Percentiles rank a stretch among this genome's conserved stretches.
These are phyloP conservation scores for Vombatus ursinus DNA, from an alignment of 2,113 vertebrate species.

Conservation along the genomic window DNA sequence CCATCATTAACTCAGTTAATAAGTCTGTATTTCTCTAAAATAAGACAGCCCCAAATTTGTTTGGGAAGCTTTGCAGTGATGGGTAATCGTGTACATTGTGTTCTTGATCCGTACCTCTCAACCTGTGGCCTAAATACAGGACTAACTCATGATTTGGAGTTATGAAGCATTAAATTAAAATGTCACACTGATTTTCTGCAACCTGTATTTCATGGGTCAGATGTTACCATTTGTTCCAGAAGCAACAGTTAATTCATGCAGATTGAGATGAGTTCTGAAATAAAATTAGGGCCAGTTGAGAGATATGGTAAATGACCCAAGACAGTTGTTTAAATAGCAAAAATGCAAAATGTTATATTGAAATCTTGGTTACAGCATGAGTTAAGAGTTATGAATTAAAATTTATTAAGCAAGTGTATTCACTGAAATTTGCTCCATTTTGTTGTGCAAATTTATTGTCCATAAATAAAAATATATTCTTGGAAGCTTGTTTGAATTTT, in stretches of 20 bases:
- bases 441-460: slow-evolving; percentile 32
- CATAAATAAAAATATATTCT: slow-evolving; percentile 24
- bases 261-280: slow-evolving; percentile 48
- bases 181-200: slow-evolving; percentile 35
- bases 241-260: slow-evolving; percentile 26
- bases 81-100: neutral
- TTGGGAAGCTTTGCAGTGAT: slow-evolving; percentile 4
- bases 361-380: slow-evolving; percentile 9
- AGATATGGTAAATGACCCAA: slow-evolving; percentile 43
- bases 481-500: slow-evolving; percentile 46
- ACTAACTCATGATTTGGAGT: slow-evolving; percentile 31
- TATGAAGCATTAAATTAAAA: neutral
- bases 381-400: neutral
- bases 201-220: slow-evolving; percentile 66
- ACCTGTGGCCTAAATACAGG: neutral
- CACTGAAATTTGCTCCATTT: slow-evolving; percentile 14
- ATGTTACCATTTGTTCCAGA: slow-evolving; percentile 38
- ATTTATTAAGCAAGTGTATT: neutral
- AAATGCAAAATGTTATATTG: slow-evolving; percentile 11
- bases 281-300: slow-evolving; percentile 69
- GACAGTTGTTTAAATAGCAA: slow-evolving; percentile 21
- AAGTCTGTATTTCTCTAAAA: neutral
- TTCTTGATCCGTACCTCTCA: slow-evolving; percentile 28
- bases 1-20: slow-evolving; percentile 26
- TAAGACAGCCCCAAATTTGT: neutral